Evolutionary conservation across 2,888 invertebrate genomes (phyloP).

Genomic region (Cataglyphis altisquamis): DNA sequence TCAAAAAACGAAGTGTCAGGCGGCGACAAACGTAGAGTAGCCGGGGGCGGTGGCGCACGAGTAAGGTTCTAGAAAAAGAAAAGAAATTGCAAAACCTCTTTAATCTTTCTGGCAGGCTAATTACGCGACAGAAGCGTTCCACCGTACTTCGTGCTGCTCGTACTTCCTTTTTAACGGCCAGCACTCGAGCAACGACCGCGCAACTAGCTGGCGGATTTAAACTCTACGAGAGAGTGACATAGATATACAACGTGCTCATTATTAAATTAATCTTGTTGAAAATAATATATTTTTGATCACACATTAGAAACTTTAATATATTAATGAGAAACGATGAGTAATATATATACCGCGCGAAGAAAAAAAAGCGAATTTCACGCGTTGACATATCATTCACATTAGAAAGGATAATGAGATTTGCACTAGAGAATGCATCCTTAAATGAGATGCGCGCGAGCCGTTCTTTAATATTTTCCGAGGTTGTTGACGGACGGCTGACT

Average conservation of each 20-base stretch:
- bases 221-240: not conserved
- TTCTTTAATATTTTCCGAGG: conserved; percentile 52
- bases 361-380: conserved; percentile 31
- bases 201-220: conserved; percentile 3
- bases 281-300: conserved; percentile 14
- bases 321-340: conserved; percentile 20
- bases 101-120: conserved; percentile 71
- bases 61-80: conserved; percentile 23
- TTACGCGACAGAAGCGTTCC: conserved; percentile 60
- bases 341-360: not conserved
- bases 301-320: conserved; percentile 12
- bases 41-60: not conserved
- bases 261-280: not conserved
- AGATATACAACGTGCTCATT: not conserved
- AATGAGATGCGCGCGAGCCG: conserved; percentile 46
- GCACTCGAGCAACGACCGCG: not conserved
- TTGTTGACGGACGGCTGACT: conserved; percentile 51
- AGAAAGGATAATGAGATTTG: conserved; percentile 69
- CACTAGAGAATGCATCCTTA: conserved; percentile 49
- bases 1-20: conserved; percentile 4
- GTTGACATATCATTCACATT: conserved; percentile 47
- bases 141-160: conserved; percentile 40
- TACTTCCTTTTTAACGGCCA: conserved; percentile 34
- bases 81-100: conserved; percentile 60
- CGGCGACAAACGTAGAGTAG: not conserved